Percentiles rank a stretch among this genome's conserved stretches.
These are phyloP conservation scores for Emmelina monodactyla DNA, from an alignment of 2,888 invertebrate species.

Conservation along the genomic window DNA sequence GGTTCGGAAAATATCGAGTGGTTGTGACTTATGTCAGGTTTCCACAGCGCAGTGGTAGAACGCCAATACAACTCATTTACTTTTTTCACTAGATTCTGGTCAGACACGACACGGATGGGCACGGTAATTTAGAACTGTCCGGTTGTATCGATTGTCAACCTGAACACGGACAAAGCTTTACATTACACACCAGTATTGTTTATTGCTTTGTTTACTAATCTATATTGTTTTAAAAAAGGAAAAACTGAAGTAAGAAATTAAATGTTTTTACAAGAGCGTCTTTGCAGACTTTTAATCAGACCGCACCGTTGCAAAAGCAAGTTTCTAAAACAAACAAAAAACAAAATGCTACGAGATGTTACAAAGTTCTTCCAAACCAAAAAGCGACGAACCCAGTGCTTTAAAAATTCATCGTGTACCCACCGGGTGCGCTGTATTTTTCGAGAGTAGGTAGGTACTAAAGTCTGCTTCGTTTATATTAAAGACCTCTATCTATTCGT, in stretches of 20 bases:
- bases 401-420: constrained; percentile 58
- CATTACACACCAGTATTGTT: too few relatives aligned
- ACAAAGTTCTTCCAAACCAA: constrained; percentile 18
- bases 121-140: not conserved
- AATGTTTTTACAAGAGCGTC: too few relatives aligned
- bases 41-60: constrained; percentile 21
- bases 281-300: too few relatives aligned
- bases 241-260: too few relatives aligned
- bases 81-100: constrained; percentile 17
- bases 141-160: not conserved
- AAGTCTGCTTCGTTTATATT: constrained; percentile 65
- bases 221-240: too few relatives aligned
- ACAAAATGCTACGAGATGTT: too few relatives aligned
- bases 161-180: not conserved
- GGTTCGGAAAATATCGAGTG: constrained; percentile 18
- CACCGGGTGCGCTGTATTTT: constrained; percentile 52
- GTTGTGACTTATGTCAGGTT: constrained; percentile 24
- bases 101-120: constrained; percentile 2
- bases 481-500: constrained; percentile 66
- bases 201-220: too few relatives aligned
- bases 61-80: constrained; percentile 44
- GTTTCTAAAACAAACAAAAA: too few relatives aligned
- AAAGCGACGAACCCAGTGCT: constrained; percentile 30
- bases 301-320: too few relatives aligned
- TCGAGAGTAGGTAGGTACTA: constrained; percentile 62